Conservation (phyloP, 2,888 invertebrate species). For the Podabrus alpinus region DNA sequence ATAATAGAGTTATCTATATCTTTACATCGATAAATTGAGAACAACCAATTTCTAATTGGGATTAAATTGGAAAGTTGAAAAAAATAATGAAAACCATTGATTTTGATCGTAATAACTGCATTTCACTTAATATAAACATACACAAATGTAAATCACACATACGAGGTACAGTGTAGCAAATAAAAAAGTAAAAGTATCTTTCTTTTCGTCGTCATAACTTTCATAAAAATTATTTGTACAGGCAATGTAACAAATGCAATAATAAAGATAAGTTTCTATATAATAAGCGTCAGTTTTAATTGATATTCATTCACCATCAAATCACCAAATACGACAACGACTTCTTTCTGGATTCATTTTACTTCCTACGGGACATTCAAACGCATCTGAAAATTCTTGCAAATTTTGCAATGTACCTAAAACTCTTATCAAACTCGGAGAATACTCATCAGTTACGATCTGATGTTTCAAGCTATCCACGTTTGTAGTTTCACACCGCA, state of each 20-base stretch:
- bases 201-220: not conserved
- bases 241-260: not conserved
- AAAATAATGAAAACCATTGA: too few species aligned
- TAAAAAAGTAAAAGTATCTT: not conserved
- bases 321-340: slow-evolving; percentile 62
- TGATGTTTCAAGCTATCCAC: slow-evolving; percentile 66
- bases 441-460: slow-evolving; percentile 70
- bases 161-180: not conserved
- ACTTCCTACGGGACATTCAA: slow-evolving; percentile 60
- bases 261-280: not conserved
- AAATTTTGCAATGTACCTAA: slow-evolving; percentile 73
- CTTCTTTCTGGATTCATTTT: slow-evolving; percentile 60
- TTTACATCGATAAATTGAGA: too few species aligned
- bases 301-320: not conserved
- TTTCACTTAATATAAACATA: not conserved
- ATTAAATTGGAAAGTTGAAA: too few species aligned
- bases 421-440: slow-evolving; percentile 72
- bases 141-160: not conserved
- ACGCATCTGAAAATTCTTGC: slow-evolving; percentile 70
- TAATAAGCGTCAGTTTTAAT: not conserved
- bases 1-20: too few species aligned
- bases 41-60: too few species aligned
- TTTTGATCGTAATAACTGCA: not conserved
- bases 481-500: slow-evolving; percentile 84
- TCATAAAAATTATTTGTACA: not conserved